Conservation (phyloP, 37 sponge, comb jelly and placozoan species). For the Haliclona indistincta region DNA sequence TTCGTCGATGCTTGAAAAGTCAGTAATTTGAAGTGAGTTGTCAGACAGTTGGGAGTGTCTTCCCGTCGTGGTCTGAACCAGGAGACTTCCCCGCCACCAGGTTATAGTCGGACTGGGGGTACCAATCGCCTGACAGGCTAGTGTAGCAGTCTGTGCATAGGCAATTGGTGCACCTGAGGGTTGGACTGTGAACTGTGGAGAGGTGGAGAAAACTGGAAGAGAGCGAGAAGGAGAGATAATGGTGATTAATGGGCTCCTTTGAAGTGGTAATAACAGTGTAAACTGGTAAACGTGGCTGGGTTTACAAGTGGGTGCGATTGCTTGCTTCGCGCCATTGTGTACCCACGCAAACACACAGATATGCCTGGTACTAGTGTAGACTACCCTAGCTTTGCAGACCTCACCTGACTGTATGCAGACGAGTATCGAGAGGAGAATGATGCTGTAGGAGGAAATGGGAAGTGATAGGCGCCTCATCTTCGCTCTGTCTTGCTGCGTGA, state of each 20-base stretch:
- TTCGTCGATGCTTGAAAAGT: neutral
- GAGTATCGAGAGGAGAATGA: no score
- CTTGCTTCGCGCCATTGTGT: no score
- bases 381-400: no score
- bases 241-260: neutral
- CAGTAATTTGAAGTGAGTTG: constrained; percentile 7
- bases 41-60: no score
- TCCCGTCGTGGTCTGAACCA: neutral
- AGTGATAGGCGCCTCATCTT: no score
- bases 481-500: no score
- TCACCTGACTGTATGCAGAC: no score
- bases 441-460: no score
- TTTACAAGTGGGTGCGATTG: no score
- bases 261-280: neutral
- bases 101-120: constrained; percentile 11
- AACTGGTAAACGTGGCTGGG: no score
- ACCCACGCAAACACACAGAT: no score
- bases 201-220: constrained; percentile 1
- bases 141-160: neutral
- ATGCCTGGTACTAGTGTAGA: no score
- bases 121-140: constrained; percentile 25
- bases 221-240: neutral
- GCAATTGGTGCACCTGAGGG: neutral
- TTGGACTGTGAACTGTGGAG: constrained; percentile 15
- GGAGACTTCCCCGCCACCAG: constrained; percentile 13